These are phyloP conservation scores for Lasioglossum lativentre DNA, from an alignment of 2,888 invertebrate species.

Conservation along the genomic window DNA sequence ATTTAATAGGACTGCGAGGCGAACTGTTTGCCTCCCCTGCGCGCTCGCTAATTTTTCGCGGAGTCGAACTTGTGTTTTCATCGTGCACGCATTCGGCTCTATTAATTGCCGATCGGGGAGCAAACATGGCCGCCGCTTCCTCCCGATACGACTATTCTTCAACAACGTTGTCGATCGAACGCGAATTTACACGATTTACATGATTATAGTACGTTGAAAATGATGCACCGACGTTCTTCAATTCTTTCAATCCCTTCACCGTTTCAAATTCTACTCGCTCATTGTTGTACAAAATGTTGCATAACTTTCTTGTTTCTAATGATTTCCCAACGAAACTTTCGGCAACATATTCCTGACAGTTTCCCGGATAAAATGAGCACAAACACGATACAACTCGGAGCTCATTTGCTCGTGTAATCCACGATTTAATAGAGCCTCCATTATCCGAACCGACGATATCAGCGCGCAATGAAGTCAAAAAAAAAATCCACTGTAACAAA, in stretches of 20 bases:
- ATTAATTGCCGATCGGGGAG: not conserved
- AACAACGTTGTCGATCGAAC: not conserved
- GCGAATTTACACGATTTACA: not conserved
- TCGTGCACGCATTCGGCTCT: not conserved
- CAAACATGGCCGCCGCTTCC: slow-evolving; percentile 6
- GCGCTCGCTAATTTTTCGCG: not conserved
- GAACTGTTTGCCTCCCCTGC: not conserved
- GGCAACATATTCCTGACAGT: not conserved
- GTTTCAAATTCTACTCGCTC: not conserved
- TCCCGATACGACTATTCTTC: not conserved
- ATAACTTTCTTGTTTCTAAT: not conserved
- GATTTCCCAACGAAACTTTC: not conserved
- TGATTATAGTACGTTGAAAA: not conserved
- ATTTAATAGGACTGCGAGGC: not conserved
- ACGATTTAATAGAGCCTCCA: not conserved
- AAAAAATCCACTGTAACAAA: not conserved
- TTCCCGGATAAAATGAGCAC: not conserved
- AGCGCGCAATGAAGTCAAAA: not conserved
- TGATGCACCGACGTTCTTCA: not conserved
- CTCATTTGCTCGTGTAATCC: not conserved
- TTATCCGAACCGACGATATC: not conserved
- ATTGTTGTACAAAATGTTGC: not conserved
- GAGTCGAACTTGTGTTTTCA: not conserved
- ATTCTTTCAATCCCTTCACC: no score
- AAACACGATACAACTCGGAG: not conserved